These are phyloP conservation scores for Trachelus tabidus DNA, from an alignment of 2,888 invertebrate genomes.

Conservation along the genomic window DNA sequence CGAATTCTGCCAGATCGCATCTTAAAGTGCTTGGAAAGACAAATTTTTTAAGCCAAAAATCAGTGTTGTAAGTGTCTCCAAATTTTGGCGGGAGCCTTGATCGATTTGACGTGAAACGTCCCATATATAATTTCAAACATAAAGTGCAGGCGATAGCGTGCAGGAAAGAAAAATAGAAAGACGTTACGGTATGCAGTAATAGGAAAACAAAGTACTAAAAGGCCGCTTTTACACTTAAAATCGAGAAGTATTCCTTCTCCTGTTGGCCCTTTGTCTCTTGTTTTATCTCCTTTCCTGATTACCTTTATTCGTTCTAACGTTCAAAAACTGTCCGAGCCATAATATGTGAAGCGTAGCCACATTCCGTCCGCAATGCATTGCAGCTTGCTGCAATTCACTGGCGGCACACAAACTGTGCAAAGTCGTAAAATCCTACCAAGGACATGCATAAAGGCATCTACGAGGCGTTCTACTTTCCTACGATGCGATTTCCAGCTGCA, in stretches of 20 bases:
- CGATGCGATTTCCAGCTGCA: background rate
- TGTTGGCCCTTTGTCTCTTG: background rate
- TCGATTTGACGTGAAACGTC: no score
- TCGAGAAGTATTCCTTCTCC: background rate
- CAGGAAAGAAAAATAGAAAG: background rate
- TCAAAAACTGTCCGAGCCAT: background rate
- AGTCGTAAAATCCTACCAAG: conserved; percentile 1
- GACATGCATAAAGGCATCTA: background rate
- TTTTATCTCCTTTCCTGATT: background rate
- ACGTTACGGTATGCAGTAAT: background rate
- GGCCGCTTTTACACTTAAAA: background rate
- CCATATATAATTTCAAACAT: background rate
- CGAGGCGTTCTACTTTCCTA: background rate
- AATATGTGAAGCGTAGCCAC: background rate
- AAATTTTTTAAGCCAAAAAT: no score
- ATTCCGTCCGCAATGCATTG: background rate
- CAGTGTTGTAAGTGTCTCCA: no score
- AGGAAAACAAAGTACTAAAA: background rate
- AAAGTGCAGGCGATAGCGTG: background rate
- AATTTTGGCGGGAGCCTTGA: no score
- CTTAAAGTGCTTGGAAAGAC: no score
- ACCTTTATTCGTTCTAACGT: background rate
- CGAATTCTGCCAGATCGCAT: no score
- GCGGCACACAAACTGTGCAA: background rate
- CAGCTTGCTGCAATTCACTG: background rate